Evolutionary conservation across 1,140 invertebrate species (phyloP).

Genomic region (Phthorimaea operculella): DNA sequence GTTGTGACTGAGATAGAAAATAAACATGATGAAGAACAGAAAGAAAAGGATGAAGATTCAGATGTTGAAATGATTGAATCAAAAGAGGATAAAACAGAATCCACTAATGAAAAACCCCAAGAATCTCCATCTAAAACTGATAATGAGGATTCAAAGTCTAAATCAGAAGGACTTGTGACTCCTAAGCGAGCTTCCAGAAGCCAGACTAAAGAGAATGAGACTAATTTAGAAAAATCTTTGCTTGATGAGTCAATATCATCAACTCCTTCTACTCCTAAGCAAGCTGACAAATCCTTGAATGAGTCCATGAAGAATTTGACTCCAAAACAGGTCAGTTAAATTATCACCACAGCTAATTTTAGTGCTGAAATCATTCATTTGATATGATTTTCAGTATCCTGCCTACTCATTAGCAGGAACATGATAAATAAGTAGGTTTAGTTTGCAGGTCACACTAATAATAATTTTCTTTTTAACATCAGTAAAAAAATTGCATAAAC

Average conservation of each 20-base stretch:
- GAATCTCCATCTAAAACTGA: background rate
- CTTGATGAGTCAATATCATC: constrained; percentile 32
- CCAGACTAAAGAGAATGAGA: constrained; percentile 20
- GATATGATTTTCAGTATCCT: no score
- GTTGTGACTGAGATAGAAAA: no score
- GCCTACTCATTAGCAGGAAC: no score
- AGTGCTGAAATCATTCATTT: no score
- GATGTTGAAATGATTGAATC: constrained; percentile 2
- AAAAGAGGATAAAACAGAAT: constrained; percentile 10
- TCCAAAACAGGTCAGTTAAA: constrained; percentile 47
- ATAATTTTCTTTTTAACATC: no score
- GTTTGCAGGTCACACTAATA: no score
- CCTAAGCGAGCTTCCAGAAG: constrained; percentile 30
- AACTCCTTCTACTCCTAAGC: constrained; percentile 31
- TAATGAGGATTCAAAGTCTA: background rate
- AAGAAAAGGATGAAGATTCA: constrained; percentile 9
- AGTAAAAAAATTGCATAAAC: no score
- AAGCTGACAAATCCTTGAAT: constrained; percentile 39
- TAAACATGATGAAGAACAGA: constrained; percentile 4
- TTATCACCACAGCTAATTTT: background rate
- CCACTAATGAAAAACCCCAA: background rate
- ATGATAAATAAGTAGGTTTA: no score
- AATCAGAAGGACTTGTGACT: constrained; percentile 6
- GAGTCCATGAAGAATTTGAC: constrained; percentile 33
- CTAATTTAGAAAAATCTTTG: constrained; percentile 29